These are phyloP conservation scores for Steinernema carpocapsae DNA, from an alignment of 2,888 invertebrate genomes.

Conservation along the genomic window DNA sequence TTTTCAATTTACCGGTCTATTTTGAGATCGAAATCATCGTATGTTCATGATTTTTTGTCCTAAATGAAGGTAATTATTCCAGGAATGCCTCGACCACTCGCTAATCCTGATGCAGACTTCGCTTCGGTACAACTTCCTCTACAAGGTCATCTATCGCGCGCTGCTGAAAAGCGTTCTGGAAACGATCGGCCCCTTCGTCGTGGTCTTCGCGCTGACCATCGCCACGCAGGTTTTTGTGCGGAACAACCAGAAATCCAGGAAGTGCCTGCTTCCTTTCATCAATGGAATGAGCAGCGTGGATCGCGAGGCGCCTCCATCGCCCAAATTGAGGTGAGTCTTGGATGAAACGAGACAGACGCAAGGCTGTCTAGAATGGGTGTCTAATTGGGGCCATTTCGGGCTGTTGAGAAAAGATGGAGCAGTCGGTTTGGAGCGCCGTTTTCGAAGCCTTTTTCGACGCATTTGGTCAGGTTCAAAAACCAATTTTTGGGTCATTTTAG, in stretches of 20 bases:
- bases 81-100: conserved; percentile 32
- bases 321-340: not conserved
- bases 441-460: no score
- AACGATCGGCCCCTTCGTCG: conserved; percentile 27
- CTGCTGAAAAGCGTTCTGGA: conserved; percentile 25
- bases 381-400: no score
- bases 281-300: conserved; percentile 2
- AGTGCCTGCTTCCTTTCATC: conserved; percentile 22
- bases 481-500: no score
- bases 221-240: conserved; percentile 28
- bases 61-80: not conserved
- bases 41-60: not conserved
- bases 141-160: conserved; percentile 31
- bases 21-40: conserved; percentile 33
- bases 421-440: no score
- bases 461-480: no score
- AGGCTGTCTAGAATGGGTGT: no score
- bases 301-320: conserved; percentile 17
- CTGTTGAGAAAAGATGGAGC: no score
- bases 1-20: conserved; percentile 14
- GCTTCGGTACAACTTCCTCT: conserved; percentile 25
- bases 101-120: conserved; percentile 32
- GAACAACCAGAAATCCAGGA: conserved; percentile 26
- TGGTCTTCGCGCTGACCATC: conserved; percentile 20
- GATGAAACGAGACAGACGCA: no score